Base-by-base conservation (phyloP, 2,888 invertebrate genomes). In the Linnaemya vulpina region DNA sequence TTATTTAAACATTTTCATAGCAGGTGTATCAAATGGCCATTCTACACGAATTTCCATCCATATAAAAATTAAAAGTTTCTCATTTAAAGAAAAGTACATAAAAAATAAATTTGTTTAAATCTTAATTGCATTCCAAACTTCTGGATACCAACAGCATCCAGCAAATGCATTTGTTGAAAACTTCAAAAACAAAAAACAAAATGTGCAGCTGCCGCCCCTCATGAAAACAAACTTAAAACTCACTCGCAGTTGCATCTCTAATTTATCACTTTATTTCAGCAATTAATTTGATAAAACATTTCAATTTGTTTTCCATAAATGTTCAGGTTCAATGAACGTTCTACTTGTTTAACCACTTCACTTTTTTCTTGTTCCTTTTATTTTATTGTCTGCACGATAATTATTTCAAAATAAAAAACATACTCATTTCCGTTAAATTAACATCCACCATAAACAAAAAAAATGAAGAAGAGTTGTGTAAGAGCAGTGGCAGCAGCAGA, bases 241-340 rank as follows among this genome's bases (percentile, higher is more conserved):
- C 40, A 60, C 35, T 60, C 35, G 60, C 35, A 35, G 35, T 38
- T 13, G 46, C 17, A 15, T 51, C 20, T 40, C 51, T 13, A 62
- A 30, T 70, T 70, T 68, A 77, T 68, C 60, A 43, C 30, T 51
- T 40, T 70, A 62, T 43, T 70, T 51, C 13, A 40, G 25, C 40
- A 60, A 78, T 78, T 79, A 79, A 73, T 49, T 73, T 74, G 25
- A 58, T 40, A 53, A 43, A 73, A 46, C 46, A 67, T 10, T 74
- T 58, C 20, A 58, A 65, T 67, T 67, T 49, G 22, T 58, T 58
- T 53, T 70, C 13, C 40, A 1, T 60, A 20, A 17, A 51, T 63
- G 70, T 55, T 62, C 62, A 63, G 78, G 78, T 78, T 80, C 74
- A 60, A 68, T 74, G 67, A 74, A 80, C 74, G 80, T 80, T 80